These are phyloP conservation scores for Coturnix japonica DNA, from an alignment of 2,113 vertebrate genomes.

Conservation along the genomic window DNA sequence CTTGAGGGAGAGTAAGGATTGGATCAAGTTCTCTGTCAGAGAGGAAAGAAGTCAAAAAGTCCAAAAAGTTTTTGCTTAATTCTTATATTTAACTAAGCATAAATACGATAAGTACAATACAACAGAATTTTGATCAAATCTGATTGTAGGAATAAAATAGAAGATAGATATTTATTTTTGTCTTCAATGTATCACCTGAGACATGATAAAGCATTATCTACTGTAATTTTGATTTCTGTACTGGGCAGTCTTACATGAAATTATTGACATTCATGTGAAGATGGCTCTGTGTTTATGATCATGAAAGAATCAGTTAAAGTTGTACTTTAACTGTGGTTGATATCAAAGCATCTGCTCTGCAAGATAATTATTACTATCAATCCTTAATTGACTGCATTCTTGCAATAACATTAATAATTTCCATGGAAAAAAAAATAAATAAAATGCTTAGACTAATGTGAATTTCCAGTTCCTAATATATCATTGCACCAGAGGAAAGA, in stretches of 20 bases:
- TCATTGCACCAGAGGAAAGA: background rate
- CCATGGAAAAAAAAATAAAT: background rate
- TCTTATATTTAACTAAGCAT: background rate
- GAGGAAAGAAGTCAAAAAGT: background rate
- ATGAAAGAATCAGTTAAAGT: background rate
- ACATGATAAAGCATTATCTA: background rate
- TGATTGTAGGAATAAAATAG: background rate
- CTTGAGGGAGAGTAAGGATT: background rate
- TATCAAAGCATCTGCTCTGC: background rate
- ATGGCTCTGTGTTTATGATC: background rate
- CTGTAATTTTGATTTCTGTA: background rate
- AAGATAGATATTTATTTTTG: background rate
- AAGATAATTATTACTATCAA: background rate
- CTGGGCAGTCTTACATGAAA: background rate
- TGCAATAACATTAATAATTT: background rate
- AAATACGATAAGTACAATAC: background rate
- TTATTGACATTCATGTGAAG: background rate
- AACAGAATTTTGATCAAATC: background rate
- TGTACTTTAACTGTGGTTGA: background rate
- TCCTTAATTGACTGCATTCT: background rate
- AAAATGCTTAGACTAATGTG: background rate
- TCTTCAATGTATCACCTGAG: background rate
- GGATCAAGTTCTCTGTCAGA: background rate
- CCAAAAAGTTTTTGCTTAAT: background rate
- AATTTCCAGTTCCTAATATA: background rate